These are phyloP conservation scores for Lepidurus packardi DNA, from an alignment of 1,140 invertebrate species.

Conservation along the genomic window DNA sequence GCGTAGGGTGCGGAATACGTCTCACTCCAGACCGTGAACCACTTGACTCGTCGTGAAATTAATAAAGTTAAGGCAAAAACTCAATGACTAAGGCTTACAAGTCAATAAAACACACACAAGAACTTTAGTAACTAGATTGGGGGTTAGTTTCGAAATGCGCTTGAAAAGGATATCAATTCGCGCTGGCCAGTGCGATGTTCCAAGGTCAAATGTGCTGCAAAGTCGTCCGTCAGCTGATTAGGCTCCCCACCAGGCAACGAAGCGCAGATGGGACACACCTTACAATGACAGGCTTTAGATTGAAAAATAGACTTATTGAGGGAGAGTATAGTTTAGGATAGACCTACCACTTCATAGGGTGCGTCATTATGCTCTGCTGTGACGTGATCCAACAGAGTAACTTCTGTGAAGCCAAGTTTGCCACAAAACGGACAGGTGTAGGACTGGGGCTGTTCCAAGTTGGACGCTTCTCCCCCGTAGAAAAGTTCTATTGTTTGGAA, in stretches of 20 bases:
- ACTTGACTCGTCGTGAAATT: constrained; percentile 70
- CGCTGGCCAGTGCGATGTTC: constrained; percentile 69
- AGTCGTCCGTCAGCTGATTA: constrained; percentile 95
- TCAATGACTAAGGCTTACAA: background rate
- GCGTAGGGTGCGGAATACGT: constrained; percentile 73
- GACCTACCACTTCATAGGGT: constrained; percentile 74
- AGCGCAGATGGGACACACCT: constrained; percentile 94
- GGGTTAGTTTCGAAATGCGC: background rate
- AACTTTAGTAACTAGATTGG: background rate
- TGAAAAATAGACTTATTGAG: background rate
- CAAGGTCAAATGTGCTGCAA: constrained; percentile 87
- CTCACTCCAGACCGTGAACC: constrained; percentile 73
- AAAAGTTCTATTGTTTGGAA: constrained; percentile 65
- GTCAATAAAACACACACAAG: no score
- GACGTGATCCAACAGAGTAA: constrained; percentile 85
- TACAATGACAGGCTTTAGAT: constrained; percentile 37
- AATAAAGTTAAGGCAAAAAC: constrained; percentile 52
- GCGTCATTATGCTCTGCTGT: constrained; percentile 78
- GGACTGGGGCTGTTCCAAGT: constrained; percentile 82
- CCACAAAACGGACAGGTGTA: constrained; percentile 96
- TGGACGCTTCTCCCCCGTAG: constrained; percentile 85
- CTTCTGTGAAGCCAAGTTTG: constrained; percentile 90
- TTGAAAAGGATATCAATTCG: constrained; percentile 43
- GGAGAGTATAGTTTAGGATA: background rate
- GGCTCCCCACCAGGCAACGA: constrained; percentile 91